Conservation (phyloP, 2,888 invertebrate genomes). For the Lacanobia wlatinum region DNA sequence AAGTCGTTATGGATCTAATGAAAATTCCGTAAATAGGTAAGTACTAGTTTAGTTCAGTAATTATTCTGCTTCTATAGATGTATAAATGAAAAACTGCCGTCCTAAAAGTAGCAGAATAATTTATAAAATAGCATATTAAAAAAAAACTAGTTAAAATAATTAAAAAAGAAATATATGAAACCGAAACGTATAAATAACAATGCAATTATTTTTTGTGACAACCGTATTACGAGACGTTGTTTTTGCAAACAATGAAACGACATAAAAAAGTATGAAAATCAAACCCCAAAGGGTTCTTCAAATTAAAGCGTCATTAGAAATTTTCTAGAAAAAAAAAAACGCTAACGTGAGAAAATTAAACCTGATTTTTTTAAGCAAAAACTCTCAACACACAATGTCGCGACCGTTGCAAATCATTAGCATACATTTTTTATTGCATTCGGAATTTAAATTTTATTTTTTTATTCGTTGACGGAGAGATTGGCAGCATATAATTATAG, state of each 20-base stretch:
- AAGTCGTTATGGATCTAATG: too few species aligned
- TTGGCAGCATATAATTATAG: slow-evolving; percentile 85
- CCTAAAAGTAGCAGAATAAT: too few species aligned
- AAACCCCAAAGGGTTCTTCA: slow-evolving; percentile 90
- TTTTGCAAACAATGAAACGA: slow-evolving; percentile 85
- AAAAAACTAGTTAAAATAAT: slow-evolving; percentile 19
- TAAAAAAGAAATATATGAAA: slow-evolving; percentile 73
- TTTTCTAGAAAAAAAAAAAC: slow-evolving; percentile 79
- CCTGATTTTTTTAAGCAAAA: slow-evolving; percentile 76
- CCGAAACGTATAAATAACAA: slow-evolving; percentile 84
- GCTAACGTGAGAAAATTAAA: slow-evolving; percentile 91
- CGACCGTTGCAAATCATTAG: slow-evolving; percentile 87
- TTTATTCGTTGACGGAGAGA: slow-evolving; percentile 64
- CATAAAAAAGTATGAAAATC: slow-evolving; percentile 82
- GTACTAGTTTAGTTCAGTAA: too few species aligned
- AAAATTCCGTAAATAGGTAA: too few species aligned
- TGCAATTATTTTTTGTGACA: slow-evolving; percentile 89
- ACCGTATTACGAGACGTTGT: slow-evolving; percentile 89
- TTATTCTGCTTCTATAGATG: too few species aligned
- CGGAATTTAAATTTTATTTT: slow-evolving; percentile 72
- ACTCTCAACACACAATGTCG: slow-evolving; percentile 73
- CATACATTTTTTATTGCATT: slow-evolving; percentile 77
- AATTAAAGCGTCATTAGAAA: slow-evolving; percentile 90
- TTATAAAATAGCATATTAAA: too few species aligned
- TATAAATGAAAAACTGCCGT: too few species aligned